phyloP scores from a whole-genome alignment of 2,113 vertebrate genomes.

The Herpetotheres cachinnans region DNA sequence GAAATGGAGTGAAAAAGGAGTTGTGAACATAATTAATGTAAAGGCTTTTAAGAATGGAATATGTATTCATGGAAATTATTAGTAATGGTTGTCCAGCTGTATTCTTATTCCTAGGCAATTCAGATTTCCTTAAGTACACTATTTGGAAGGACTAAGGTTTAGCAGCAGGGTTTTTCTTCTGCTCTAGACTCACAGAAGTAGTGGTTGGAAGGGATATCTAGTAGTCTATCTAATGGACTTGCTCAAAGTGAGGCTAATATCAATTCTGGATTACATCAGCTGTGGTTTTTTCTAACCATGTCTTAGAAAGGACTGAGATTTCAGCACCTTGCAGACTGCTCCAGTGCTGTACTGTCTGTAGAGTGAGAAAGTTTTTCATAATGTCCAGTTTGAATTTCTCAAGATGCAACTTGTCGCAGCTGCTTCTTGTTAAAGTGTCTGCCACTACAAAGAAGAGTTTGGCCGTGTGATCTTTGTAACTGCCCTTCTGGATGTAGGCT shows the following conservation, averaged over 20 bases:
- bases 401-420: not conserved
- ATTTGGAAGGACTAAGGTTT: not conserved
- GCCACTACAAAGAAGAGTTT: not conserved
- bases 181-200: not conserved
- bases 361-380: not conserved
- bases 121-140: not conserved
- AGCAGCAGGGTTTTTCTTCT: not conserved
- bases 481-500: not conserved
- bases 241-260: not conserved
- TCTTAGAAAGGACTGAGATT: not conserved
- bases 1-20: not conserved
- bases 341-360: not conserved
- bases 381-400: not conserved
- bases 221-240: not conserved
- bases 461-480: not conserved
- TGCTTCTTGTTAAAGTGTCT: not conserved
- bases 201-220: not conserved
- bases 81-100: not conserved
- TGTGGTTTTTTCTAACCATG: not conserved
- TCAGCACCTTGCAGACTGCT: not conserved
- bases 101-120: not conserved
- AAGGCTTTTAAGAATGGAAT: not conserved
- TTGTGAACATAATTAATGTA: not conserved
- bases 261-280: not conserved
- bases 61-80: not conserved